Evolutionary conservation across 1,140 invertebrate species (phyloP).

Genomic region (Diplogasteroides magnus): DNA sequence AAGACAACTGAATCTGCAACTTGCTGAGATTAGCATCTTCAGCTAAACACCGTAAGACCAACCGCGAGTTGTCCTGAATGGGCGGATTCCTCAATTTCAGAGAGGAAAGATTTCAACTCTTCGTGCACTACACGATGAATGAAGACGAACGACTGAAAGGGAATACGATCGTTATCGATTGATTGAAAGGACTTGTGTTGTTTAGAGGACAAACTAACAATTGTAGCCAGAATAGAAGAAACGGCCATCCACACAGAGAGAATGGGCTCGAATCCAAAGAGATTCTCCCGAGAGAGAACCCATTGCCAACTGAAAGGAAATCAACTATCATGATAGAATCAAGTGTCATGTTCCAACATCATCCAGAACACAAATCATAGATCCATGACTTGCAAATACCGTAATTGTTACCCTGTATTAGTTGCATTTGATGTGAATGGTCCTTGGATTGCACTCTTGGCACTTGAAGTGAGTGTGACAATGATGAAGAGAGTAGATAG

Average conservation of each 20-base stretch:
- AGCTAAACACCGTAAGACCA: not conserved
- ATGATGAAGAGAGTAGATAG: not conserved
- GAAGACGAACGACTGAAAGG: not conserved
- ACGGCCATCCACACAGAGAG: not conserved
- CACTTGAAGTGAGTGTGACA: not conserved
- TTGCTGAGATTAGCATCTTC: not conserved
- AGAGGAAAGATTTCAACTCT: not conserved
- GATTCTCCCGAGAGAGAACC: not conserved
- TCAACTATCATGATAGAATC: not conserved
- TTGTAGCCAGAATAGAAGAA: not conserved
- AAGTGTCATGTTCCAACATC: not conserved
- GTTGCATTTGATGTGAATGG: not conserved
- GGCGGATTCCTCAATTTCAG: not conserved
- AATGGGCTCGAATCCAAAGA: not conserved
- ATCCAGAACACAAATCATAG: too few relatives aligned
- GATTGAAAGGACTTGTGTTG: too few relatives aligned
- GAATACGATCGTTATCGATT: not conserved
- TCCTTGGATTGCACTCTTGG: not conserved
- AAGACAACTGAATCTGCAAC: not conserved
- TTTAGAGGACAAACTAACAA: too few relatives aligned
- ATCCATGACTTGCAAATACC: not conserved
- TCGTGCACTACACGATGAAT: not conserved
- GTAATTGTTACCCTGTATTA: not conserved
- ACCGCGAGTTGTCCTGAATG: not conserved
- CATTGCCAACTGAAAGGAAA: not conserved